These are phyloP conservation scores for Drosophila pseudoananassae DNA, from an alignment of 1,140 invertebrate species.

Conservation along the genomic window DNA sequence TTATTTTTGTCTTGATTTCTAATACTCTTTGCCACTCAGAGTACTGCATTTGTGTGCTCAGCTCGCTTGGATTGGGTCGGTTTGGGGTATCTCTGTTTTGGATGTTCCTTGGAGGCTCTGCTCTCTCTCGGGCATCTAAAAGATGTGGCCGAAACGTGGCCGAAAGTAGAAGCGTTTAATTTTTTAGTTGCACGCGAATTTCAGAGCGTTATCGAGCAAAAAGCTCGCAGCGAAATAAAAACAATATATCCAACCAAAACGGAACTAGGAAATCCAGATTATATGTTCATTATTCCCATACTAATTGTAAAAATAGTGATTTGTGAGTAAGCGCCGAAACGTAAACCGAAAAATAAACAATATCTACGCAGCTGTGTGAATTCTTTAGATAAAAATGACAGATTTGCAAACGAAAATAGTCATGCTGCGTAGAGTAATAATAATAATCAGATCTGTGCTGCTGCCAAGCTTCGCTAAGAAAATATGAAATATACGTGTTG, in stretches of 20 bases:
- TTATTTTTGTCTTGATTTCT: slow-evolving; percentile 73
- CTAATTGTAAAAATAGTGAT: slow-evolving; percentile 76
- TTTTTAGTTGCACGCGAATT: slow-evolving; percentile 81
- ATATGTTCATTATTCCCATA: slow-evolving; percentile 80
- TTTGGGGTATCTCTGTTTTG: slow-evolving; percentile 33
- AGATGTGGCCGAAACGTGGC: slow-evolving; percentile 55
- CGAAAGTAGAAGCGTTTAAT: slow-evolving; percentile 80
- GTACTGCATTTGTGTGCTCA: slow-evolving; percentile 23
- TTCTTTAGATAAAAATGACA: slow-evolving; percentile 48
- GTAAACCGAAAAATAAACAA: slow-evolving; percentile 14
- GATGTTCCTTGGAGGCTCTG: slow-evolving; percentile 33
- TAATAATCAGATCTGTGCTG: slow-evolving; percentile 23
- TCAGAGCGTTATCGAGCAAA: slow-evolving; percentile 65
- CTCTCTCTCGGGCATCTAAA: slow-evolving; percentile 40
- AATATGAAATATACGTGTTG: slow-evolving; percentile 38
- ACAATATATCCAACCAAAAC: slow-evolving; percentile 29
- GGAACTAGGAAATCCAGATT: slow-evolving; percentile 64
- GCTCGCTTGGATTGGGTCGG: slow-evolving; percentile 19
- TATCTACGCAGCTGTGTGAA: slow-evolving; percentile 44
- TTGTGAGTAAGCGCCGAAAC: slow-evolving; percentile 71
- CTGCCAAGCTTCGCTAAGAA: slow-evolving; percentile 38
- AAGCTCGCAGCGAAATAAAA: slow-evolving; percentile 59
- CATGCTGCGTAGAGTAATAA: slow-evolving; percentile 36
- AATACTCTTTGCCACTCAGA: slow-evolving; percentile 42
- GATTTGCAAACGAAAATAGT: slow-evolving; percentile 39